Base-by-base conservation (phyloP, 2,797 vertebrate genomes). In the Rachycentron canadum region DNA sequence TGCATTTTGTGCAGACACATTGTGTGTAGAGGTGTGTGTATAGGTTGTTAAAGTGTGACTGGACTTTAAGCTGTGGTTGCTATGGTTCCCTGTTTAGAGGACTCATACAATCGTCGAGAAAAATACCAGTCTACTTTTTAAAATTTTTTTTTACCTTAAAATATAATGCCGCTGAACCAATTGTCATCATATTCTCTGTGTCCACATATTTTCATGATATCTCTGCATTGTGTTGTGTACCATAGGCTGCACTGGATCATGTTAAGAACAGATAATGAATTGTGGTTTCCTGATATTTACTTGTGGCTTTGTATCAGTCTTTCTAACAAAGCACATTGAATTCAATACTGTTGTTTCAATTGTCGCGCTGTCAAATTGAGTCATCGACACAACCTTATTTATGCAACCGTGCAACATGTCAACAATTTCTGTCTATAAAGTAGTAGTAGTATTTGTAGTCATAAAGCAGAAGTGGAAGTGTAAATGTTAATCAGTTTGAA, bases 271-370 rank as follows among this genome's bases (percentile, higher is more conserved):
- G 79, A 88, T 89, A 67, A 74, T 77, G 68, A 52, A 57, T 47
- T 69, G 69, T 67, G 85, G 86, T 83, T 93, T 93, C 84, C 86
- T 87, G 72, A 53, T 19, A 10, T 73, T 34, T 28, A 11, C 17
- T 59, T 56, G 57, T 56, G 83, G 82, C 47, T 85, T 47, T 65
- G 0, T 78, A 61, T 83, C 50, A 7, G 13, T 23, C 32, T 70
- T 19, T 75, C 14, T 23, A 7, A 59, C 1, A 77, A 73, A 36
- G 53, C 75, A 23, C 67, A 69, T 1, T 68, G 67, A 60, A 38
- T 50, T 28, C 38, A 69, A 23, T 11, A n/a, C 5, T n/a, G 2
- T 1, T 23, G 3, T 1, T 4, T n/a, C 0, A 59, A 23, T 10
- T 26, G n/a, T 63, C 17, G 10, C 19, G 14, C 40, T 40, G 32